These are phyloP conservation scores for Xiphophorus hellerii DNA, from an alignment of 2,113 vertebrate genomes.

Conservation along the genomic window DNA sequence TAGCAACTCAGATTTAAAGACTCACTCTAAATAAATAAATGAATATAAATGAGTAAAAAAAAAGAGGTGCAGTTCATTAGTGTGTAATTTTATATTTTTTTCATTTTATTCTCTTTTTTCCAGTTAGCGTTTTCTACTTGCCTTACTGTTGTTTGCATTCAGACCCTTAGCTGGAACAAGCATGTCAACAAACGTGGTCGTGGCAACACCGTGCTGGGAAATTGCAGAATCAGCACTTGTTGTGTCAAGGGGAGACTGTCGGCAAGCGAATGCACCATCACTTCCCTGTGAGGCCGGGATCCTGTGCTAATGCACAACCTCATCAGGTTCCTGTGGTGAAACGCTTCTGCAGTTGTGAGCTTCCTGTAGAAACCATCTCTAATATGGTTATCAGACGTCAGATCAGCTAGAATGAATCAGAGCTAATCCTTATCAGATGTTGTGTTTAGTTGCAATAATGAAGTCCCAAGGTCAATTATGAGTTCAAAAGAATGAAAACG, in stretches of 20 bases:
- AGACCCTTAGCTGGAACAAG: conserved; percentile 21
- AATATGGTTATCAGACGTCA: conserved; percentile 38
- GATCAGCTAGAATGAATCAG: conserved; percentile 26
- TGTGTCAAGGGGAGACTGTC: conserved; percentile 56
- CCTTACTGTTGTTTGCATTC: conserved; percentile 12
- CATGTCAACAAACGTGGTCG: conserved; percentile 40
- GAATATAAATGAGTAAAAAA: no score
- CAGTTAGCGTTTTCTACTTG: not conserved
- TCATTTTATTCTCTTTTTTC: not conserved
- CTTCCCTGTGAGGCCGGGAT: conserved; percentile 33
- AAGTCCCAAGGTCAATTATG: not conserved
- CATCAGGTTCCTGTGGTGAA: conserved; percentile 25
- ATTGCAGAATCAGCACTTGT: conserved; percentile 57
- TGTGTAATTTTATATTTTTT: no score
- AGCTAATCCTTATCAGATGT: conserved; percentile 22
- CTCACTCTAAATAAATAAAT: no score
- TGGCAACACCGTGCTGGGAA: conserved; percentile 58
- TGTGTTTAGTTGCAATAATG: conserved; percentile 21
- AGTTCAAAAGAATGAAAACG: not conserved
- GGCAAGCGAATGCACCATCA: conserved; percentile 50
- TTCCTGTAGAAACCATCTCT: conserved; percentile 42
- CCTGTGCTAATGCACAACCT: conserved; percentile 43
- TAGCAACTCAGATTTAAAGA: no score
- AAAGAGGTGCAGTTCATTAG: no score
- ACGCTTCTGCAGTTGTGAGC: conserved; percentile 34